Percentiles rank a stretch among this genome's conserved stretches.
Conservation (phyloP, 2,888 invertebrate genomes). For the Cantharis rustica region DNA sequence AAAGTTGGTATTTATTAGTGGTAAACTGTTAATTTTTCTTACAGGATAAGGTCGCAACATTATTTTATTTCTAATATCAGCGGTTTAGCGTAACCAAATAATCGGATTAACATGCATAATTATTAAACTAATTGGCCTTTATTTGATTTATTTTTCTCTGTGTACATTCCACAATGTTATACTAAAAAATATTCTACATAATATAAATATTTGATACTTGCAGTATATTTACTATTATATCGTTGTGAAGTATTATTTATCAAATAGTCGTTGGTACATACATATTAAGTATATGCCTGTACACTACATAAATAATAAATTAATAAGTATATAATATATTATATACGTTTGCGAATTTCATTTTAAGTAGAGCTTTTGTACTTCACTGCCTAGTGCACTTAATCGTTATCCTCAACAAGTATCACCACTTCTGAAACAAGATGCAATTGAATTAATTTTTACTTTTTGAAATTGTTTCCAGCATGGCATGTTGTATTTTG, state of each 20-base stretch:
- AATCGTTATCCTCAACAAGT: neutral
- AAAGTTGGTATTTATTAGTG: conserved; percentile 41
- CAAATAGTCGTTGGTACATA: too few relatives aligned
- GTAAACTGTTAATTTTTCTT: conserved; percentile 35
- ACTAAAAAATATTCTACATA: too few relatives aligned
- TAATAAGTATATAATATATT: neutral
- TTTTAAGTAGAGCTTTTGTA: neutral
- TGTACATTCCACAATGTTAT: neutral
- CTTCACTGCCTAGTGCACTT: neutral
- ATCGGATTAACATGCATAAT: neutral
- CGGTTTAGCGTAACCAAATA: neutral
- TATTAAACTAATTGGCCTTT: neutral
- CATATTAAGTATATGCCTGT: neutral
- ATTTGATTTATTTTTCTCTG: neutral
- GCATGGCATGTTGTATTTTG: neutral
- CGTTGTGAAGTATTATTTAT: too few relatives aligned
- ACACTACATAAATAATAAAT: neutral
- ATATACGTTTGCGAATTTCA: neutral
- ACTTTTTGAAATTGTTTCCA: neutral
- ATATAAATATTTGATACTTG: too few relatives aligned
- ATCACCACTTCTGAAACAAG: neutral
- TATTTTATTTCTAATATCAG: conserved; percentile 4
- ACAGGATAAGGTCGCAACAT: conserved; percentile 41
- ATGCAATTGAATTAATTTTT: neutral
- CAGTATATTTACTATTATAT: too few relatives aligned